Conservation (phyloP, 1,140 invertebrate species). For the Macrotrachela quadricornifera region DNA sequence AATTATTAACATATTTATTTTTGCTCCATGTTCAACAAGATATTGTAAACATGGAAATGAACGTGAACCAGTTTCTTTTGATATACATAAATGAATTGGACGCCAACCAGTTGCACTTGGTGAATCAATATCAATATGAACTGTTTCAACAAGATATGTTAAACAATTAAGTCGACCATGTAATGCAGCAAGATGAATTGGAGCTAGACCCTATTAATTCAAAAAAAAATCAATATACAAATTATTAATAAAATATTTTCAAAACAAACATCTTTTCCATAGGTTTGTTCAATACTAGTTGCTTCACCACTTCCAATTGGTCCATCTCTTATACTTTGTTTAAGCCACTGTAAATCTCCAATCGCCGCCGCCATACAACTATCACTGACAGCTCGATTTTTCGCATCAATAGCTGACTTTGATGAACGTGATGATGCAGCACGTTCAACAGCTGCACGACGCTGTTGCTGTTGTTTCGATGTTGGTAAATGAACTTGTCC, state of each 20-base stretch:
- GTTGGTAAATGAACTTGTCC: no score
- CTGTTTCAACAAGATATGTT: constrained; percentile 25
- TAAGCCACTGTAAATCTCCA: constrained; percentile 29
- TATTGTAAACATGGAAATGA: constrained; percentile 22
- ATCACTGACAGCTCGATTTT: constrained; percentile 12
- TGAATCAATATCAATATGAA: constrained; percentile 24
- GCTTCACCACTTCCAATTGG: no score
- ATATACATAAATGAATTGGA: constrained; percentile 26
- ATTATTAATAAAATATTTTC: not conserved
- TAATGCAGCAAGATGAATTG: constrained; percentile 25
- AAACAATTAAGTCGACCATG: constrained; percentile 28
- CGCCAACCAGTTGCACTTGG: constrained; percentile 25
- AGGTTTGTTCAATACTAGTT: constrained; percentile 16
- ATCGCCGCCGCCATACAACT: constrained; percentile 30
- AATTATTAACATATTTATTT: constrained; percentile 10
- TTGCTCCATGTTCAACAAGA: constrained; percentile 23
- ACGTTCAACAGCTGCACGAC: no score
- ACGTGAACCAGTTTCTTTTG: constrained; percentile 25
- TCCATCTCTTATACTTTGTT: constrained; percentile 20
- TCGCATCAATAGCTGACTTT: not conserved
- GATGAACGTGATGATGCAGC: no score
- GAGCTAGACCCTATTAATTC: constrained; percentile 23
- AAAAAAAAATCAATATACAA: not conserved
- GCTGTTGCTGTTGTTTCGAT: no score
- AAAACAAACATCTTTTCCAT: constrained; percentile 26